phyloP scores from a whole-genome alignment of 2,888 invertebrate species.

The Zonitis immaculata region DNA sequence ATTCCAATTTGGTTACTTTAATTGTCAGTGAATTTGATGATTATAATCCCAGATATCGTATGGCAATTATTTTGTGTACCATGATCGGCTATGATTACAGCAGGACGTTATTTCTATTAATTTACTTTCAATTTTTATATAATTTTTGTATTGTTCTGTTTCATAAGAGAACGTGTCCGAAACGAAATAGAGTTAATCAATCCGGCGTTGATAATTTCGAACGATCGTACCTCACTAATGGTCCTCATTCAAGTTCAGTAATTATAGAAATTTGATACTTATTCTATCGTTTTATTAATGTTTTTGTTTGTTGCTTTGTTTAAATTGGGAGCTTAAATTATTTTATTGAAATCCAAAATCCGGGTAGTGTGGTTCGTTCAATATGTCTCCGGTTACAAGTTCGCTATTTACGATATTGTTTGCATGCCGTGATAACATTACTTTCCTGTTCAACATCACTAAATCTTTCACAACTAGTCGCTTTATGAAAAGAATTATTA shows the following conservation, averaged over 20 bases:
- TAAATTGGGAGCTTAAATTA: too few species aligned
- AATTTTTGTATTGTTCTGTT: too few species aligned
- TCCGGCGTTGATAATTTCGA: background rate
- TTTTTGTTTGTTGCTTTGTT: too few species aligned
- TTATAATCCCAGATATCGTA: background rate
- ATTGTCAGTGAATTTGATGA: background rate
- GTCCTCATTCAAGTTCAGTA: background rate
- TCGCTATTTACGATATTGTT: too few species aligned
- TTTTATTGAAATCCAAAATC: too few species aligned
- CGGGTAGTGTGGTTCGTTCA: too few species aligned
- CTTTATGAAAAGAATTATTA: background rate
- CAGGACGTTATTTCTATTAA: background rate
- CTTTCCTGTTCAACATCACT: background rate
- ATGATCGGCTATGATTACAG: background rate
- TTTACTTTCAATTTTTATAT: background rate
- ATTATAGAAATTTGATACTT: background rate
- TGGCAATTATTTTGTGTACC: background rate
- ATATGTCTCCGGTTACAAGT: too few species aligned
- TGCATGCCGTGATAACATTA: background rate
- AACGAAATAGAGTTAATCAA: background rate
- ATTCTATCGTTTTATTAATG: too few species aligned
- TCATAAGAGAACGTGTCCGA: background rate
- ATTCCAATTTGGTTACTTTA: background rate
- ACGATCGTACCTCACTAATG: background rate
- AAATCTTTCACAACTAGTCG: background rate